Percentiles rank a stretch among this genome's conserved stretches.
These are phyloP conservation scores for Eupeodes corollae DNA, from an alignment of 1,140 invertebrate species.

Conservation along the genomic window DNA sequence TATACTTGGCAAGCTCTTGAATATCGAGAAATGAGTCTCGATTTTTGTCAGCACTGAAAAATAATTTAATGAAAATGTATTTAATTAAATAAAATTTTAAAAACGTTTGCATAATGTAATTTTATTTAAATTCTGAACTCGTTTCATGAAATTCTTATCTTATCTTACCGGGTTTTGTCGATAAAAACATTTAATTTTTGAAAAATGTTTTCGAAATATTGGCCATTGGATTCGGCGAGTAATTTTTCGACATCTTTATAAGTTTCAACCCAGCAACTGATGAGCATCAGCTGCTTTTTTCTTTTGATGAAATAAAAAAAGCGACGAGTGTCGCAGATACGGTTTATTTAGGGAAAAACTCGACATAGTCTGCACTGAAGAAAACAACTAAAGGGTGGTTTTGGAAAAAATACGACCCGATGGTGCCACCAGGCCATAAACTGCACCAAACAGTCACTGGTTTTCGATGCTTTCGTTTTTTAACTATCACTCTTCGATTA, in stretches of 20 bases:
- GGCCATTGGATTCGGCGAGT: no score
- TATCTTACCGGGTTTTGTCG: not conserved
- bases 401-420: no score
- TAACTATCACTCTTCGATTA: no score
- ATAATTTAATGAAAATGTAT: not conserved
- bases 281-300: not conserved
- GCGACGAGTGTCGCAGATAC: not conserved
- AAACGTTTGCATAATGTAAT: not conserved
- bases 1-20: slow-evolving; percentile 59
- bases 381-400: no score
- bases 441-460: no score
- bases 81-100: not conserved
- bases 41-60: slow-evolving; percentile 55
- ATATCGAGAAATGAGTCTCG: slow-evolving; percentile 48
- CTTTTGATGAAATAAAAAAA: not conserved
- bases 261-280: no score
- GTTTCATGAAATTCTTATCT: not conserved
- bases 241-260: no score
- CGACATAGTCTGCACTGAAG: not conserved
- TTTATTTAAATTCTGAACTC: not conserved
- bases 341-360: not conserved
- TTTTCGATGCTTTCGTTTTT: no score
- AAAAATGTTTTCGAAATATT: no score
- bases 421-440: no score
- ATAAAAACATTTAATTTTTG: no score